Evolutionary conservation across 2,888 invertebrate genomes (phyloP).

Genomic region (Unio delphinus): DNA sequence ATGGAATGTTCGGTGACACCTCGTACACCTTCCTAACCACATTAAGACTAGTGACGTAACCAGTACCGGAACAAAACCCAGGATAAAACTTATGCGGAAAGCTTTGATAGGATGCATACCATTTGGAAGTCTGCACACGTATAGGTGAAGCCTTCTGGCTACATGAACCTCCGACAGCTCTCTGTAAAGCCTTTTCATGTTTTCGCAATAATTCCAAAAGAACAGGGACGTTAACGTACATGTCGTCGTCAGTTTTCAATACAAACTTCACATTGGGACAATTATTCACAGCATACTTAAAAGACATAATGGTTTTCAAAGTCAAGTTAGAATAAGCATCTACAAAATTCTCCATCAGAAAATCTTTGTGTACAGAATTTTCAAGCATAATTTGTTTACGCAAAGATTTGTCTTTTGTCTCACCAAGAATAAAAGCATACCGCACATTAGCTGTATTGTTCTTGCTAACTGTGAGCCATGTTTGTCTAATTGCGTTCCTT

Average conservation of each 20-base stretch:
- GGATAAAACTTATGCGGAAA: slow-evolving; percentile 33
- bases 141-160: slow-evolving; percentile 17
- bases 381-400: slow-evolving; percentile 16
- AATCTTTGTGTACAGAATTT: slow-evolving; percentile 18
- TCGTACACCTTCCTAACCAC: slow-evolving; percentile 26
- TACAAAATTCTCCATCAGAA: slow-evolving; percentile 25
- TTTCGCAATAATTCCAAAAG: slow-evolving; percentile 1
- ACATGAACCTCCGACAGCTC: slow-evolving; percentile 32
- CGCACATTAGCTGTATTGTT: slow-evolving; percentile 25
- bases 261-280: slow-evolving; percentile 28
- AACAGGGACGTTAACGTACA: slow-evolving; percentile 20
- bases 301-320: slow-evolving; percentile 28
- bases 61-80: slow-evolving; percentile 42
- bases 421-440: slow-evolving; percentile 37
- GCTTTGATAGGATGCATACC: slow-evolving; percentile 30
- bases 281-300: slow-evolving; percentile 24
- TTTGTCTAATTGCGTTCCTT: slow-evolving; percentile 29
- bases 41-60: slow-evolving; percentile 34
- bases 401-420: slow-evolving; percentile 1
- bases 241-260: slow-evolving; percentile 39
- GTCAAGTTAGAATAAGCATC: slow-evolving; percentile 35
- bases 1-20: slow-evolving; percentile 35
- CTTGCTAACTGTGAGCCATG: slow-evolving; percentile 25
- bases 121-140: slow-evolving; percentile 30
- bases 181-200: slow-evolving; percentile 10